Evolutionary conservation across 2,888 invertebrate species (phyloP), one percentile per base, ranked within the genome.

Genomic region (Tribolium freemani): DNA sequence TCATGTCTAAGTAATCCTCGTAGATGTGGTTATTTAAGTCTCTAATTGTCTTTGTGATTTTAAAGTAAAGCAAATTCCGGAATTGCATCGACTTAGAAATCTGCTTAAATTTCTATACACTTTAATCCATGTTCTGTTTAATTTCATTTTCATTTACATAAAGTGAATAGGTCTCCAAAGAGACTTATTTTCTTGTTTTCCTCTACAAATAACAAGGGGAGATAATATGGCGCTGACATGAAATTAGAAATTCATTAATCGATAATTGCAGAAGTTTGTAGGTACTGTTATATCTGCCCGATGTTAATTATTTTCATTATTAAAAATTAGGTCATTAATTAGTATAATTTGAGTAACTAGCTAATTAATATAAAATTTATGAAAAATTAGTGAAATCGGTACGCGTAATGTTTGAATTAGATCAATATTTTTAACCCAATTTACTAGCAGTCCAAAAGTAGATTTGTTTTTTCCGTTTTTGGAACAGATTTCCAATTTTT

Each of bases 91-190:
- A 38, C 38, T 38, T 38, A 38, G 38, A 38, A 38, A 38, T 38
- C 38, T 38, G 38, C n/a, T 38, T 38, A 38, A 56, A 56, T 56
- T 56, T 56, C 31, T 13, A 56, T 38, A 53, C 6, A 30, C 56
- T 56, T 30, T 56, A 38, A 56, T 56, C 56, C 13, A 38, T 31
- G 38, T 11, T 16, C 31, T 8, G 56, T 30, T 56, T 56, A 56
- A 56, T 56, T 56, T 31, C 56, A 16, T 38, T 38, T 38, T 38
- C 38, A 38, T 38, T 56, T 56, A 31, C 56, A 56, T 56, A 56
- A 56, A 56, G 30, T 56, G 56, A 56, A 56, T 56, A 56, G 38
- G 30, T 38, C 56, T 13, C 56, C 9, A 11, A 31, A 56, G 56
- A 56, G 56, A 38, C 30, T 56, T 56, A 56, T 56, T 31, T 56